Conservation (phyloP, 2,888 invertebrate genomes). For the Matsumyia berberina region DNA sequence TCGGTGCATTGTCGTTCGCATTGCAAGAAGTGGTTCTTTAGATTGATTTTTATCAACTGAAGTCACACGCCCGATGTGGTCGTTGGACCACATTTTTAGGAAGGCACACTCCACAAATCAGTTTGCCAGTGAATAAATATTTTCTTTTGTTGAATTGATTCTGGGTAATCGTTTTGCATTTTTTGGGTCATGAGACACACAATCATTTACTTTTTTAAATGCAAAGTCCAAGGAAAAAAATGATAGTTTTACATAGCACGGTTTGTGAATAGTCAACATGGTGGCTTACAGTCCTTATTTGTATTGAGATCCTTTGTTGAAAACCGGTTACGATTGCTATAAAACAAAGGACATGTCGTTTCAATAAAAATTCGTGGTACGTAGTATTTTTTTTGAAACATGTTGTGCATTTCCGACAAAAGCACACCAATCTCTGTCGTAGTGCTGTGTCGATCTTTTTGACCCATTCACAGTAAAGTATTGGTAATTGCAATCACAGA, state of each 20-base stretch:
- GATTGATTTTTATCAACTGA: constrained; percentile 15
- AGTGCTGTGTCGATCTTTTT: no score
- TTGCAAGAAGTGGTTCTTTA: constrained; percentile 13
- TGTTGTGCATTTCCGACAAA: no score
- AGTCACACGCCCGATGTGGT: constrained; percentile 23
- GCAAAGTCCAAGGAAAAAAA: constrained; percentile 4
- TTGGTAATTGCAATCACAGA: no score
- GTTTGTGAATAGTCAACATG: neutral
- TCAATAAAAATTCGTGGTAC: no score
- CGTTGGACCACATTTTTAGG: constrained; percentile 8
- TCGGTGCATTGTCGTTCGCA: constrained; percentile 19
- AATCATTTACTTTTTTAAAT: neutral
- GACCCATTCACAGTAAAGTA: no score
- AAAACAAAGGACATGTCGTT: no score
- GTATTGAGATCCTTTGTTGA: neutral
- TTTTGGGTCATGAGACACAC: neutral
- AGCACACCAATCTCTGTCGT: no score
- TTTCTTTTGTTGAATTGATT: neutral
- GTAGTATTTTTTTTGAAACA: no score
- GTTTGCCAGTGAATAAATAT: neutral
- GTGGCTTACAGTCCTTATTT: neutral
- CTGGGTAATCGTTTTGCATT: neutral
- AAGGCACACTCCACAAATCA: constrained; percentile 1
- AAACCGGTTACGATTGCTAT: no score
- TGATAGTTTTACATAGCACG: neutral